These are phyloP conservation scores for Atrina japonica DNA, from an alignment of 2,888 invertebrate genomes.

Conservation along the genomic window DNA sequence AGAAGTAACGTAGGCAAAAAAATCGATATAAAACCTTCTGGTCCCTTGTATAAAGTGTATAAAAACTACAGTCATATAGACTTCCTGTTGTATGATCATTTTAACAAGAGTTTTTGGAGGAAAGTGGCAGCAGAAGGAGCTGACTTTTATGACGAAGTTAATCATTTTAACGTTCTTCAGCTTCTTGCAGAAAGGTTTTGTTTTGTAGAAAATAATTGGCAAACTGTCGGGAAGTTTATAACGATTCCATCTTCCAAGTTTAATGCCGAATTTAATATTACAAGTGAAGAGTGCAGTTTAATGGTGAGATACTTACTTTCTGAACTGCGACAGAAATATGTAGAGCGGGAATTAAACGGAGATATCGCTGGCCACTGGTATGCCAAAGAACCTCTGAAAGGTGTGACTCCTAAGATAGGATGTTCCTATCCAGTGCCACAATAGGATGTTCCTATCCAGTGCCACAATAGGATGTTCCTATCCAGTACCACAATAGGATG, in stretches of 20 bases:
- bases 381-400: slow-evolving; percentile 12
- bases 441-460: slow-evolving; percentile 31
- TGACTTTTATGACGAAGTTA: slow-evolving; percentile 68
- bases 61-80: slow-evolving; percentile 73
- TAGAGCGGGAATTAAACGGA: slow-evolving; percentile 31
- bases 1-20: slow-evolving; percentile 62
- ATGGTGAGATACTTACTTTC: slow-evolving; percentile 57
- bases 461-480: slow-evolving; percentile 29
- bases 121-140: slow-evolving; percentile 59
- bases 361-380: slow-evolving; percentile 21
- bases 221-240: slow-evolving; percentile 33
- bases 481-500: slow-evolving; percentile 28
- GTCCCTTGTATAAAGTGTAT: slow-evolving; percentile 57
- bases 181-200: slow-evolving; percentile 53
- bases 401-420: slow-evolving; percentile 22
- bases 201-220: slow-evolving; percentile 50
- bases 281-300: slow-evolving; percentile 58
- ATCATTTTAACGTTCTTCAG: slow-evolving; percentile 56
- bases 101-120: slow-evolving; percentile 74
- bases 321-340: slow-evolving; percentile 56
- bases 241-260: slow-evolving; percentile 55
- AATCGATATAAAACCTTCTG: slow-evolving; percentile 34
- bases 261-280: slow-evolving; percentile 53
- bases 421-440: slow-evolving; percentile 33
- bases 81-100: slow-evolving; percentile 74